A percentile compares a stretch with the other conserved stretches of the same genome.
These are phyloP conservation scores for Drosophila guanche DNA, from an alignment of 1,140 invertebrate species.

Conservation along the genomic window DNA sequence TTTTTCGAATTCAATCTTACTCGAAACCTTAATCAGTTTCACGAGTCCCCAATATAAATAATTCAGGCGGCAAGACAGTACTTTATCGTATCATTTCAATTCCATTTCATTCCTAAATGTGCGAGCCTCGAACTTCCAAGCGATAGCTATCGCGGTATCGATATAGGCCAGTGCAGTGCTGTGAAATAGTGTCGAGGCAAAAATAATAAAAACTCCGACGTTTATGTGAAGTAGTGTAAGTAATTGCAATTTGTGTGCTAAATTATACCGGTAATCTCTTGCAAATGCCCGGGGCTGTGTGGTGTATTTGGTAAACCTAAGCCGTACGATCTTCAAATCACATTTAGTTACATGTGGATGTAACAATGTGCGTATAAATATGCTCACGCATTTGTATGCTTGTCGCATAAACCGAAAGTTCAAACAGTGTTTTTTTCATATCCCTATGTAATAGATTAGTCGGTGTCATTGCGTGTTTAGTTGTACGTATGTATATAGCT, in stretches of 20 bases:
- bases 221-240: constrained; percentile 31
- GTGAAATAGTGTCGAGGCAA: neutral
- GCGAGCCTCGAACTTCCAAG: too few species aligned
- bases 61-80: too few species aligned
- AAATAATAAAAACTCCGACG: constrained; percentile 22
- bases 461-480: neutral
- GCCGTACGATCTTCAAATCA: too few species aligned
- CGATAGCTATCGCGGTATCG: too few species aligned
- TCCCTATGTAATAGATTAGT: neutral
- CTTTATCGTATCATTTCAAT: too few species aligned
- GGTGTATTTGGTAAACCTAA: neutral
- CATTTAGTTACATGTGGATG: constrained; percentile 18
- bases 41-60: too few species aligned
- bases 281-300: neutral
- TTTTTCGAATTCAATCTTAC: too few species aligned
- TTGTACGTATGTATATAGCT: constrained; percentile 11
- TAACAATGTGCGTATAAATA: constrained; percentile 35
- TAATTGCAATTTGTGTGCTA: constrained; percentile 5
- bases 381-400: constrained; percentile 48
- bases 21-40: too few species aligned
- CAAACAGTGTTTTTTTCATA: neutral
- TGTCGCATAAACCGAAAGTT: constrained; percentile 15
- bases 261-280: constrained; percentile 19
- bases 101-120: too few species aligned
- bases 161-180: too few species aligned